Base-by-base conservation (phyloP, 2,888 invertebrate species). In the Gibbula magus region DNA sequence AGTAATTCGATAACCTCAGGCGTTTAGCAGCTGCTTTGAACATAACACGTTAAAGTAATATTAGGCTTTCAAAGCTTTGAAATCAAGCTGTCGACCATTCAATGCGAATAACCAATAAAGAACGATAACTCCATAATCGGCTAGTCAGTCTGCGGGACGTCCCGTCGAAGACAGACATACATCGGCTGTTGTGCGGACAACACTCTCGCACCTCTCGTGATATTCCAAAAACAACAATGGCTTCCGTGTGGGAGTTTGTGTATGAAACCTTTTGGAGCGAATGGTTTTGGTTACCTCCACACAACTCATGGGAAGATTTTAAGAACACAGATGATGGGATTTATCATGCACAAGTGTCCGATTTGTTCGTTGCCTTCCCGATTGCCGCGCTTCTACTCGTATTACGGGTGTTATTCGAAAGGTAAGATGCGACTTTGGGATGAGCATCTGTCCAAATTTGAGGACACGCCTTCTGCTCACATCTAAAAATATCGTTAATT, bases 271-370 rank as follows among this genome's bases (percentile, higher is more conserved):
- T 92, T 85, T 97, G 97, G 98, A 95, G 95, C 91, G 96, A 97
- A 92, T 93, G 95, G 92, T 94, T 98, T 91, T 98, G 98, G 98
- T 95, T 98, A 91, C 98, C 98, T 88, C 96, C 96, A 86, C 97
- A 97, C 93, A 95, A 95, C 82, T 96, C 97, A 87, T 98, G 98
- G 98, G 95, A 95, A 79, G 96, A 97, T 91, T 95, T 98, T 79
- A 85, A 86, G 83, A 94, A 95, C 88, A 96, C 97, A 74, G 95
- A 96, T 90, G 95, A 82, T 79, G 87, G 86, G 29, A 81, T 85
- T 52, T 88, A 89, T 81, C 85, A 85, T 52, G 88, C 90, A 53
- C 86, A 88, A 80, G 75, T 84, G 2, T 82, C 77, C 45, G 89
- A 90, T 93, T 94, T 98, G 81, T 89, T 90, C 79, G 88, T 86